Percentiles rank a stretch among this genome's conserved stretches.
phyloP scores from a whole-genome alignment of 2,113 vertebrate species.

The Ceyx cyanopectus region DNA sequence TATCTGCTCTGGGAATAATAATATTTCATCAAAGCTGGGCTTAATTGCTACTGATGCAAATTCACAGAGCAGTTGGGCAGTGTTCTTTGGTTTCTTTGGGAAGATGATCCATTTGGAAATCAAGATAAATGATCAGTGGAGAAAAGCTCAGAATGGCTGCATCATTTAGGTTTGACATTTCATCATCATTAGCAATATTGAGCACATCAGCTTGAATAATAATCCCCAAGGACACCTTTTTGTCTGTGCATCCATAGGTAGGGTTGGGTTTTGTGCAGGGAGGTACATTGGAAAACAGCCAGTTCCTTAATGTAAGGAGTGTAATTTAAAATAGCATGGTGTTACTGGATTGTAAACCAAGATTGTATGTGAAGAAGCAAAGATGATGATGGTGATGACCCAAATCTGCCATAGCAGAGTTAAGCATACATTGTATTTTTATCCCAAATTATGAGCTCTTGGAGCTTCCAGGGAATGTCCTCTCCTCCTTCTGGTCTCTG shows the following conservation, averaged over 20 bases:
- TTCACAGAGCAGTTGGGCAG: background rate
- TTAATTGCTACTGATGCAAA: constrained; percentile 42
- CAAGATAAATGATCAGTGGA: background rate
- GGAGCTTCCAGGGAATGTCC: background rate
- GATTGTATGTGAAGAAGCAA: background rate
- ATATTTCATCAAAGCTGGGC: constrained; percentile 21
- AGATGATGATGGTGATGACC: background rate
- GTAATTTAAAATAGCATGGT: background rate
- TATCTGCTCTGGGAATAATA: background rate
- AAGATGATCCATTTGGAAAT: background rate
- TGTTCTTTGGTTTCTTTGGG: background rate
- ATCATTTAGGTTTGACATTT: background rate
- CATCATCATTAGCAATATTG: background rate
- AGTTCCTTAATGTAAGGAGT: background rate
- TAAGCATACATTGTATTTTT: background rate
- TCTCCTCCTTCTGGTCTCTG: background rate
- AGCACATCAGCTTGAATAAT: background rate
- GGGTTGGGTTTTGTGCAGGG: background rate
- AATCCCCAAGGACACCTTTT: background rate
- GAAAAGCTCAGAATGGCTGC: background rate
- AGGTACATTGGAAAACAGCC: background rate
- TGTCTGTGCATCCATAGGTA: background rate
- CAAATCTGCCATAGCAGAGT: background rate
- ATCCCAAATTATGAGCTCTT: background rate
- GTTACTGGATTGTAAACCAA: background rate